These are phyloP conservation scores for Vanessa atalanta DNA, from an alignment of 1,140 invertebrate species.

Conservation along the genomic window DNA sequence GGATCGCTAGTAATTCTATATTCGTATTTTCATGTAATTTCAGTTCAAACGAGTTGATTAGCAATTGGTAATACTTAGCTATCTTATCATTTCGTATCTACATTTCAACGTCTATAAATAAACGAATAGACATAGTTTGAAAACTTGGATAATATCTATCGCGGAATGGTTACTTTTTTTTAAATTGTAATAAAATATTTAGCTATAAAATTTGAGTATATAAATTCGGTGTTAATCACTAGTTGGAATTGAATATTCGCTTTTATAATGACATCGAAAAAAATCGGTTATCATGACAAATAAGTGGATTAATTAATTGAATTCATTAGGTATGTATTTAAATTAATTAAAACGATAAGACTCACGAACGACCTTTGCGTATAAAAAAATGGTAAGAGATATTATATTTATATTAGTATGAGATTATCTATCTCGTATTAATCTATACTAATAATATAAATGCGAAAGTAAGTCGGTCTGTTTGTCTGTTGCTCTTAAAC, in stretches of 20 bases:
- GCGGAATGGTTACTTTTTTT: too few species aligned
- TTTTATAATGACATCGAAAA: background rate
- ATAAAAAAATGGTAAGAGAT: background rate
- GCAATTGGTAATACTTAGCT: constrained; percentile 28
- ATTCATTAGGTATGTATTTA: background rate
- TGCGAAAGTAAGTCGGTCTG: too few species aligned
- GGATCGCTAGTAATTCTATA: background rate
- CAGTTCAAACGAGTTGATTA: constrained; percentile 5
- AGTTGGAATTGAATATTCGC: background rate
- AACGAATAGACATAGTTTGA: constrained; percentile 19
- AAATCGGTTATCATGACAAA: background rate
- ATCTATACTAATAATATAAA: too few species aligned
- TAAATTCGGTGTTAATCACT: background rate
- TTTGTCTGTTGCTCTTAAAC: too few species aligned
- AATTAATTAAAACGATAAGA: background rate
- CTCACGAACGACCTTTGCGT: background rate
- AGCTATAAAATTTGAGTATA: too few species aligned
- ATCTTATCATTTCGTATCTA: constrained; percentile 33
- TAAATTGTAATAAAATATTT: too few species aligned
- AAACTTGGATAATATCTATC: background rate
- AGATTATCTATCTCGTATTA: too few species aligned
- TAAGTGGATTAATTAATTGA: background rate
- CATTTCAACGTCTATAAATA: constrained; percentile 36
- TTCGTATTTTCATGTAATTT: background rate
- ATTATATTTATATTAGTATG: background rate